Conservation (phyloP, 1,140 invertebrate genomes). For the Pseudomyrmex concolor region DNA sequence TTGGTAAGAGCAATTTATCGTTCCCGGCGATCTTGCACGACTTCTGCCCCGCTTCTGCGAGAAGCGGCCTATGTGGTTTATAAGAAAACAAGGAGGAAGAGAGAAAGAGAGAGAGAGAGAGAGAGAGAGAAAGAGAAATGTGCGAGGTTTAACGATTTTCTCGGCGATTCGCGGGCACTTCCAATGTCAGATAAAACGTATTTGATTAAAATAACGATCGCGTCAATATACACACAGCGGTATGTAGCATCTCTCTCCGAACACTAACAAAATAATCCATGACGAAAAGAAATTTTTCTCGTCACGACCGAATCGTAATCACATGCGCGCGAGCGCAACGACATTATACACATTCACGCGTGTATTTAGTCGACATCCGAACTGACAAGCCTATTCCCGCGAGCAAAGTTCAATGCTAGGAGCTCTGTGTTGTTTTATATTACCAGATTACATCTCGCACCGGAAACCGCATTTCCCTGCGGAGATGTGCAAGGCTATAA, state of each 20-base stretch:
- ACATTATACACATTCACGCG: constrained; percentile 14
- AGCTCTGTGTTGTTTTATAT: constrained; percentile 71
- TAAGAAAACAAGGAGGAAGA: constrained; percentile 24
- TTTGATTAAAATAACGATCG: background rate
- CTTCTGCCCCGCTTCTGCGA: constrained; percentile 63
- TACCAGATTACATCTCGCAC: constrained; percentile 70
- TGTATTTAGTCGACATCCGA: constrained; percentile 14
- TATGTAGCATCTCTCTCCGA: too few species aligned
- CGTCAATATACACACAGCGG: background rate
- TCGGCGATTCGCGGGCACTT: constrained; percentile 45
- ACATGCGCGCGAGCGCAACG: background rate
- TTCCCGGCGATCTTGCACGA: constrained; percentile 71
- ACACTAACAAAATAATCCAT: background rate
- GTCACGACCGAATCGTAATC: background rate
- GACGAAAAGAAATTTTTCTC: constrained; percentile 19
- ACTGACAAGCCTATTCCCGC: constrained; percentile 70
- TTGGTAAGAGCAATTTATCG: constrained; percentile 75
- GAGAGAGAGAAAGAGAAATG: constrained; percentile 12
- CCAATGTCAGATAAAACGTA: background rate
- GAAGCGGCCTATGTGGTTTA: constrained; percentile 48
- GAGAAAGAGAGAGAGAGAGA: too few species aligned
- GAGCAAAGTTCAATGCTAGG: constrained; percentile 74
- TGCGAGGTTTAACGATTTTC: constrained; percentile 53
- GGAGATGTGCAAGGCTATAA: constrained; percentile 40
- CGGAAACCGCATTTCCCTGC: constrained; percentile 65